Base-by-base conservation (phyloP, 37 sponge, comb jelly and placozoan species). In the Tethya wilhelma region DNA sequence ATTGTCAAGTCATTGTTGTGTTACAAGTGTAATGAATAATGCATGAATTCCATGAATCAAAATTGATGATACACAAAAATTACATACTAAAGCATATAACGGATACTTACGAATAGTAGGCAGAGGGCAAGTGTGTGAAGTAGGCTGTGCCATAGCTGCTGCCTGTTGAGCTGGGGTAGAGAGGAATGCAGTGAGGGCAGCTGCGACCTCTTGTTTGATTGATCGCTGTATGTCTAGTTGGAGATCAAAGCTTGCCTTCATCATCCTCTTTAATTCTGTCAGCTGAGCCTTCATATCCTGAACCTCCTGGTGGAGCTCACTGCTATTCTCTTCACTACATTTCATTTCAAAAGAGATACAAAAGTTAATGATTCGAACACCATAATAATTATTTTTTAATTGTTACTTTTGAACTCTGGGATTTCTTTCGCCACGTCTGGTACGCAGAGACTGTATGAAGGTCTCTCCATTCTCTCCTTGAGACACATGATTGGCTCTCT, bases 131-230 rank as follows among this genome's bases (percentile, higher is more conserved):
- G 74, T 70, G 26, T 70, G 44, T 49, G 53, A 9, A 49, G 53
- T 49, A 19, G 53, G 9, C 14, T 49, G 9, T 49, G 14, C 53
- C 53, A 49, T 9, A 41, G 28, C 37, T 30, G 67, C 23, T 23
- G 31, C 65, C 4, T 19, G 17, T 17, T 37, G 25, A 11, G 68
- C 67, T 9, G 49, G 71, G 2, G 65, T 19, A 58, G 46, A 59
- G 29, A 67, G 49, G 42, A 68, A 45, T 19, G 81, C 63, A 7
- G 75, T 42, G 63, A 92, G 82, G n/a, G 93, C 80, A n/a, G 97
- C 93, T 56, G 84, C 81, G 55, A 96, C 93, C 69, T 96, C 97
- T 72, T 96, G 97, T 9, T 93, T 45, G 60, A 96, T 90, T 38
- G 93, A 68, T 46, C 97, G 77, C 77, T 96, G 97, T 44, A 90